phyloP scores from a whole-genome alignment of 2,888 invertebrate genomes.

The Allophyes oxyacanthae region DNA sequence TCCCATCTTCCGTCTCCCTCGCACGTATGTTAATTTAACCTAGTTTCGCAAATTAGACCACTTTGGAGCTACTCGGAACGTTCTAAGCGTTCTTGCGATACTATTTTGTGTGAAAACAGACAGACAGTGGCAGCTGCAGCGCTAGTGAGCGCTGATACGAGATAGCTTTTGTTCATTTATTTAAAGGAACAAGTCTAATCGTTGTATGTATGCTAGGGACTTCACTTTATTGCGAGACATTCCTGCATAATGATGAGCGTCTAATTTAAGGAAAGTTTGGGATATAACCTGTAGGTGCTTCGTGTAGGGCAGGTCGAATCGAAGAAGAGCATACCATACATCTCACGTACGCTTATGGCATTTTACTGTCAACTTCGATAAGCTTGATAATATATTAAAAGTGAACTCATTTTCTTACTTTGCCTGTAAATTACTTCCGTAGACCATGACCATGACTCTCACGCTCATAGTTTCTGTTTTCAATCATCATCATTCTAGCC shows the following conservation, averaged over 20 bases:
- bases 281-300: too few relatives aligned
- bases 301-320: too few relatives aligned
- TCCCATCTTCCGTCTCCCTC: constrained; percentile 20
- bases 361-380: too few relatives aligned
- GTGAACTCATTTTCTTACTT: too few relatives aligned
- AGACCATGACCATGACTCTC: too few relatives aligned
- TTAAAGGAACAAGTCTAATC: constrained; percentile 21
- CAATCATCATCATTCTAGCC: too few relatives aligned
- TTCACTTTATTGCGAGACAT: constrained; percentile 8
- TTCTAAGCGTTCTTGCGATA: constrained; percentile 38
- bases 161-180: constrained; percentile 14
- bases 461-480: too few relatives aligned
- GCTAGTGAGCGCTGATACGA: constrained; percentile 24
- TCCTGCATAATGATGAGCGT: constrained; percentile 15
- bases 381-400: too few relatives aligned
- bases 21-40: constrained; percentile 62
- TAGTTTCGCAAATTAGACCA: constrained; percentile 58
- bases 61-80: constrained; percentile 31
- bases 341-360: too few relatives aligned
- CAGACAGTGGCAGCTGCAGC: constrained; percentile 31
- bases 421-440: too few relatives aligned
- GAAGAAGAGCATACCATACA: too few relatives aligned
- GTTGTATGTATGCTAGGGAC: constrained; percentile 18
- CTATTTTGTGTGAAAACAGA: constrained; percentile 51
- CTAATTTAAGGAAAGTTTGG: constrained; percentile 12